These are phyloP conservation scores for Oreotragus oreotragus DNA, from an alignment of 2,113 vertebrate genomes.

Conservation along the genomic window DNA sequence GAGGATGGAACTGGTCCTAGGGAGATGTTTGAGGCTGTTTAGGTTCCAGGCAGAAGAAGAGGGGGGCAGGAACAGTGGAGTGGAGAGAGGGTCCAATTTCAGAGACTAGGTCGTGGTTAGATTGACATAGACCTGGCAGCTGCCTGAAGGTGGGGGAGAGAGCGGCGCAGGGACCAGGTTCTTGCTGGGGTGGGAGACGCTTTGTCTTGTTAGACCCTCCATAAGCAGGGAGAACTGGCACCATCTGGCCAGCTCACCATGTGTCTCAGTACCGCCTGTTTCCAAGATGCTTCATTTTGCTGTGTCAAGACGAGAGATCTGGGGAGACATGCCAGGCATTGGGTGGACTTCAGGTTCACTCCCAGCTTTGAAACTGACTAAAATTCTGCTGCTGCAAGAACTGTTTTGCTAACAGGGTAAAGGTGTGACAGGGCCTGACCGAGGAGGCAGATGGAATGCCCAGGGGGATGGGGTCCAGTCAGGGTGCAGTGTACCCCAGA, in stretches of 20 bases:
- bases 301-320: neutral
- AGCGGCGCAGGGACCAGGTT: neutral
- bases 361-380: neutral
- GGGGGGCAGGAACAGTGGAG: fast-evolving
- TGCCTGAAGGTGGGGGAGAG: neutral
- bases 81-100: neutral
- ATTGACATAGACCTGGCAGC: neutral
- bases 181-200: neutral
- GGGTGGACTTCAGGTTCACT: neutral
- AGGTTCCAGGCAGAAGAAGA: neutral
- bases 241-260: neutral
- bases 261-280: neutral
- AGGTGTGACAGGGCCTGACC: neutral
- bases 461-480: too few relatives aligned
- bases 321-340: neutral
- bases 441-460: neutral
- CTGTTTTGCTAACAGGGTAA: neutral
- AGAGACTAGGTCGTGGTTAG: neutral
- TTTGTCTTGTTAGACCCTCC: neutral
- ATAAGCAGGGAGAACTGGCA: neutral
- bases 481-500: fast-evolving
- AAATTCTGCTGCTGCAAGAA: too few relatives aligned
- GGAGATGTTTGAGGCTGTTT: neutral
- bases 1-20: neutral
- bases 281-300: neutral